Evolutionary conservation across 1,140 invertebrate genomes (phyloP).

Genomic region (Polypedilum pembai): DNA sequence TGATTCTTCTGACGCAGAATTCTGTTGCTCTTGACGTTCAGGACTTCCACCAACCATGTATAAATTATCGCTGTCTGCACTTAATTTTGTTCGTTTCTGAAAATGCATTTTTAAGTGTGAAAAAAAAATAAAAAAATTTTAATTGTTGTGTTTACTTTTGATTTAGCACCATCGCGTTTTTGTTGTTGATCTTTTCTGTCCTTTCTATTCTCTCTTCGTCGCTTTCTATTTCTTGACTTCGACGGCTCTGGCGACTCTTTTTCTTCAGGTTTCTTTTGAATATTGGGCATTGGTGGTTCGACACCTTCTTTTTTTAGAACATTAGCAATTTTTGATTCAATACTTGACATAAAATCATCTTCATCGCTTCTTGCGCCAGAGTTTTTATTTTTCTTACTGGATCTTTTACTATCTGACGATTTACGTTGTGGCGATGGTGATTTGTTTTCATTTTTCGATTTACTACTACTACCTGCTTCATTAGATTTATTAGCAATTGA

Average conservation of each 20-base stretch:
- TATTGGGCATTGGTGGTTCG: slow-evolving; percentile 43
- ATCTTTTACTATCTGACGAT: slow-evolving; percentile 31
- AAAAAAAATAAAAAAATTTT: neutral
- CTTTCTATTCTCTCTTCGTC: slow-evolving; percentile 43
- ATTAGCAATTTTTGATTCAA: slow-evolving; percentile 65
- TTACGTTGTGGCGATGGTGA: slow-evolving; percentile 34
- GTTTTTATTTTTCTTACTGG: neutral
- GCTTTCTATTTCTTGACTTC: slow-evolving; percentile 45
- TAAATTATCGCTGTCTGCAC: slow-evolving; percentile 65
- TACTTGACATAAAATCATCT: slow-evolving; percentile 67
- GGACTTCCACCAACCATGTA: slow-evolving; percentile 66
- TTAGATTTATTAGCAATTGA: slow-evolving; percentile 35
- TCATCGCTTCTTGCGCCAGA: slow-evolving; percentile 36
- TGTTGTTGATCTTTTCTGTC: slow-evolving; percentile 45
- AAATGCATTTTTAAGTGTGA: neutral
- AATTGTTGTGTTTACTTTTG: slow-evolving; percentile 37
- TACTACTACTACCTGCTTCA: slow-evolving; percentile 31
- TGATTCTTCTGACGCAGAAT: slow-evolving; percentile 45
- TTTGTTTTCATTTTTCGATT: neutral
- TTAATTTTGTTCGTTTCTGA: slow-evolving; percentile 45
- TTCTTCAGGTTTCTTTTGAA: slow-evolving; percentile 40
- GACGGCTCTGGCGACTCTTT: slow-evolving; percentile 42
- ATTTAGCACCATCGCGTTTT: slow-evolving; percentile 42
- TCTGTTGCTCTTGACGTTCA: slow-evolving; percentile 35
- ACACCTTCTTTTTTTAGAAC: slow-evolving; percentile 52